Base-by-base conservation (phyloP, 2,888 invertebrate species). In the Eueremaeus valkanovi region DNA sequence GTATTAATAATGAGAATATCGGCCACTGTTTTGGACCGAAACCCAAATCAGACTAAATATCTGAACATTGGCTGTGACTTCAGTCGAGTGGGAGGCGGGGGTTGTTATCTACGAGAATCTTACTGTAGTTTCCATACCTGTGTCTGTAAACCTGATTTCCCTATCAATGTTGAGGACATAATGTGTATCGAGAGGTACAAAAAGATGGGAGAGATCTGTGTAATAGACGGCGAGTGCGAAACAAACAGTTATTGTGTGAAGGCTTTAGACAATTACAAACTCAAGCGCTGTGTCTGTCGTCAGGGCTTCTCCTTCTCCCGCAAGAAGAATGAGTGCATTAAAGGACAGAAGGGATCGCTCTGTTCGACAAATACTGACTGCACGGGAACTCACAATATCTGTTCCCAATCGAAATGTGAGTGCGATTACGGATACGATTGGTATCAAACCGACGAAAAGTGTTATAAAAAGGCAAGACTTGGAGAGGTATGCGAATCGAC, bases 111-210 rank as follows among this genome's bases (percentile, higher is more conserved):
- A 18, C 51, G 75, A 11, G 75, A 75, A 33, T 75, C 75, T 16
- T 72, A 72, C 29, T 75, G 75, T 27, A 72, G 72, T 73, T 49
- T 29, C n/a, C 72, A 75, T 45, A 36, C 27, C 3, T 75, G 75
- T 36, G 40, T 75, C 18, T 75, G 75, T n/a, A 75, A 75, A 73
- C 75, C 75, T n/a, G 72, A 72, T 58, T 72, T 61, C 24, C 72
- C 75, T 3, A 72, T 75, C 18, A 75, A 75, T 33, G 72, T 75
- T 40, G 72, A 51, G 1, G 75, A 75, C 58, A 55, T 72, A 0
- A 61, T 72, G 40, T 75, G 75, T 45, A 29, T 75, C 1, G 61
- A 72, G 6, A 72, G n/a, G 33, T 24, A 51, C 36, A 75, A 75
- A 49, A 58, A 72, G 6, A 40, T 72, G 27, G 55, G 72, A 18